Conservation (phyloP, 2,797 vertebrate genomes). For the Falco berigora region DNA sequence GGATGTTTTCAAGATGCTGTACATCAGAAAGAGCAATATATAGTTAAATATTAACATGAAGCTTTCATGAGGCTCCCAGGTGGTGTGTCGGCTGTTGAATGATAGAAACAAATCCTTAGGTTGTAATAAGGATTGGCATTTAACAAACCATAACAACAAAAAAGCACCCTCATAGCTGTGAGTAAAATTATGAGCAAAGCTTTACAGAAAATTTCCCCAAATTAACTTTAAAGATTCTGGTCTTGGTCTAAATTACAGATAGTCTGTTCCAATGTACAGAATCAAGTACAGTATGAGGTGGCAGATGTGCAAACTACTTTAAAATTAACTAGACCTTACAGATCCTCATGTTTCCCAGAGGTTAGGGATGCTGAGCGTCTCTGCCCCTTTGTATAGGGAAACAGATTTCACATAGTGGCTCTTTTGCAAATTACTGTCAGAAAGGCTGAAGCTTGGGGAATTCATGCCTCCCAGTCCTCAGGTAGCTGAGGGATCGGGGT, state of each 20-base stretch:
- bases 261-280: not conserved
- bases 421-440: not conserved
- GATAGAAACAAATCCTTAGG: constrained; percentile 19
- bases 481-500: not conserved
- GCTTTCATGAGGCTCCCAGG: constrained; percentile 1
- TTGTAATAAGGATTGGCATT: constrained; percentile 4
- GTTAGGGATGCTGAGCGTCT: accelerated
- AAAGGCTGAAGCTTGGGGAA: not conserved
- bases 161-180: not conserved
- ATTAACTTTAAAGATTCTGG: not conserved
- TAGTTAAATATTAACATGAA: constrained; percentile 43
- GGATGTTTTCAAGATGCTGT: constrained; percentile 38
- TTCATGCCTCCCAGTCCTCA: not conserved
- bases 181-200: not conserved
- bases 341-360: not conserved
- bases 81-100: not conserved
- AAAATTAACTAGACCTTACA: not conserved
- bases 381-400: not conserved
- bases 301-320: not conserved
- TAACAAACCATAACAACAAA: not conserved
- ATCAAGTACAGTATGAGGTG: not conserved
- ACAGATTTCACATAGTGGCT: not conserved
- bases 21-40: not conserved
- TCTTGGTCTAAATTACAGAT: not conserved
- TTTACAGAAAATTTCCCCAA: not conserved